A percentile compares a stretch with the other conserved stretches of the same genome.
Evolutionary conservation across 2,797 vertebrate species (phyloP).

Genomic region (Gallinago nigripennis): DNA sequence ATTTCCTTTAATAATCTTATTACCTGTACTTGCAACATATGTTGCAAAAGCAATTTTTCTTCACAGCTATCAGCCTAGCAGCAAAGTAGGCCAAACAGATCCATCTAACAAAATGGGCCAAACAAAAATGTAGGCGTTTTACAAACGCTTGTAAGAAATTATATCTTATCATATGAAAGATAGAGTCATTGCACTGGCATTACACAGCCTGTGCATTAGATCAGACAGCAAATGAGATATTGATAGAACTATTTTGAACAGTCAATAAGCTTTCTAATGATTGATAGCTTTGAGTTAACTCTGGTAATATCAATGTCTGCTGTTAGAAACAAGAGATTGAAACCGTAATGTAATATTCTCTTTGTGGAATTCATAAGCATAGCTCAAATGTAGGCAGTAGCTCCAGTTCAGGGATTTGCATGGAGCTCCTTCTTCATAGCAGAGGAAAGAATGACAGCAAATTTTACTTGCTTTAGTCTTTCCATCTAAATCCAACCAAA

Average conservation of each 20-base stretch:
- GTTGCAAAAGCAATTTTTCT: not conserved
- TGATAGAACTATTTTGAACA: constrained; percentile 79
- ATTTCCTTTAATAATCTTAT: not conserved
- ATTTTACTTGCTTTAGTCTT: not conserved
- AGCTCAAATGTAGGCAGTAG: constrained; percentile 57
- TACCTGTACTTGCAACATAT: not conserved
- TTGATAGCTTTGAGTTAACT: constrained; percentile 74
- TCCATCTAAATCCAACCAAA: constrained; percentile 15
- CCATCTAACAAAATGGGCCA: not conserved
- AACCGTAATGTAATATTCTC: constrained; percentile 69
- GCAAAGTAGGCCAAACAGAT: not conserved
- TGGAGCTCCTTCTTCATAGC: constrained; percentile 1
- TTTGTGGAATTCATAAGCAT: constrained; percentile 67
- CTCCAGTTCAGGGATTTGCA: constrained; percentile 22
- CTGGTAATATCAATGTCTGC: constrained; percentile 67
- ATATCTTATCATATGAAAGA: constrained; percentile 63
- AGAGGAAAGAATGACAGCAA: constrained; percentile 23
- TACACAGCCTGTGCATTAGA: constrained; percentile 73
- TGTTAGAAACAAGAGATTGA: constrained; percentile 65
- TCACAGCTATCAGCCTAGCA: not conserved
- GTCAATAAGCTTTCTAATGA: constrained; percentile 79
- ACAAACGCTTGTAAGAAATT: constrained; percentile 40
- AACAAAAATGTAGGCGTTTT: constrained; percentile 49
- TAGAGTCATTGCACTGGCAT: constrained; percentile 45
- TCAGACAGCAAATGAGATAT: constrained; percentile 81